Evolutionary conservation across 2,113 vertebrate species (phyloP), one percentile per base, ranked within the genome.

Genomic region (Lepidothrix coronata): DNA sequence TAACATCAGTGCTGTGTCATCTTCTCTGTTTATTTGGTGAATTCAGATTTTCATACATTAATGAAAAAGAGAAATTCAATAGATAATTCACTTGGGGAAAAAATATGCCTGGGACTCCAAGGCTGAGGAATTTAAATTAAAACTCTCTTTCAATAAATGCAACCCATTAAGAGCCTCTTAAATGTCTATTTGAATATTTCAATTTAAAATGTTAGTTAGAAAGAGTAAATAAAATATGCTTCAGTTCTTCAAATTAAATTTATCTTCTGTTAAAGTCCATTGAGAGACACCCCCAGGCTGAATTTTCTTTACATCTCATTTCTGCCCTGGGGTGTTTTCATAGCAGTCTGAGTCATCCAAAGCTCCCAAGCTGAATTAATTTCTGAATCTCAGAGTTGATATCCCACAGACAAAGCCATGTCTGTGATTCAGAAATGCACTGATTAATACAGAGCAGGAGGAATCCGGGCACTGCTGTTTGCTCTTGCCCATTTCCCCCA

Each of bases 301-400:
- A 94, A 70, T 80, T 88, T 95, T 75, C 63, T 65, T 48, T 51
- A 84, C 59, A 59, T 96, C 59, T 85, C 49, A 52, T 88, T 91
- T 88, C 85, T 95, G 93, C 75, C 89, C 55, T 83, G 59, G 58
- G 63, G 88, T 95, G 85, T 93, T 94, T 97, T 79, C 85, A 66
- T 25, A 81, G 85, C 82, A 93, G 85, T 63, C 91, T 95, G 93
- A 95, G 72, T 97, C 95, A 95, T 65, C 52, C 85, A 90, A 22
- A 71, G 75, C 85, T 91, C 67, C 84, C 51, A 55, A 85, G 75
- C 67, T 71, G 94, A 94, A 88, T 93, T 93, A 93, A 94, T 94
- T 95, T 85, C 85, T 74, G 71, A 73, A 48, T 70, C 82, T 91
- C 75, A 51, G 48, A 88, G 93, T 6, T 96, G 90, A 73, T 74